A percentile compares a stretch with the other conserved stretches of the same genome.
Evolutionary conservation across 37 sponge, comb jelly and placozoan species (phyloP).

Genomic region (Geodia barretti): DNA sequence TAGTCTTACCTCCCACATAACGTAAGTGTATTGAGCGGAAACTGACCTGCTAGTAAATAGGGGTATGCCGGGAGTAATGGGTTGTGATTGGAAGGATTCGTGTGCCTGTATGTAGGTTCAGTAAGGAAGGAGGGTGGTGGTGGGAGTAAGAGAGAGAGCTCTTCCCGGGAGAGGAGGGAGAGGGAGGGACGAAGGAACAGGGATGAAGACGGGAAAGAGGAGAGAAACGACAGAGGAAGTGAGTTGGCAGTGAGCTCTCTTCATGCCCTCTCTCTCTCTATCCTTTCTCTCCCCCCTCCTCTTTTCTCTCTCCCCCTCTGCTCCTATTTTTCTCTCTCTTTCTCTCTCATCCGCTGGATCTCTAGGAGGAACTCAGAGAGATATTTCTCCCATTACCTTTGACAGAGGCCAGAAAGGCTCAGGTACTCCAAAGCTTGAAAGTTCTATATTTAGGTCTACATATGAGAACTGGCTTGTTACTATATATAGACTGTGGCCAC

Average conservation of each 20-base stretch:
- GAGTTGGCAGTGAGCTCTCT: background rate
- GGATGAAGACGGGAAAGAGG: background rate
- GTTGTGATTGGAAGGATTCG: too few relatives aligned
- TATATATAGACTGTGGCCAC: background rate
- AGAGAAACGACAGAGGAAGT: background rate
- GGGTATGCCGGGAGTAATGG: too few relatives aligned
- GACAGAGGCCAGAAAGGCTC: background rate
- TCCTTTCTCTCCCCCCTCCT: slow-evolving; percentile 1
- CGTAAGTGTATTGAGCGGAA: too few relatives aligned
- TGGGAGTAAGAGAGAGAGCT: background rate
- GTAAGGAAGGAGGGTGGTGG: background rate
- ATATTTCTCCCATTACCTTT: slow-evolving; percentile 46
- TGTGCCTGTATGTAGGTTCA: too few relatives aligned
- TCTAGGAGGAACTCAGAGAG: slow-evolving; percentile 1
- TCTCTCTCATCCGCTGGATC: background rate
- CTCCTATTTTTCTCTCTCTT: too few relatives aligned
- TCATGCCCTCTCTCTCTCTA: background rate
- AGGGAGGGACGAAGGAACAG: background rate
- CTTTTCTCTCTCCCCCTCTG: background rate
- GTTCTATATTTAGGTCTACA: background rate
- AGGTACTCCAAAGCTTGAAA: background rate
- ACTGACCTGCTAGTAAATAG: too few relatives aligned
- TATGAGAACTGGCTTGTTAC: too few relatives aligned
- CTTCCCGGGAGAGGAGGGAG: slow-evolving; percentile 1
- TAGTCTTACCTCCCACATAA: too few relatives aligned